These are phyloP conservation scores for Callipepla californica DNA, from an alignment of 2,113 vertebrate species.

Conservation along the genomic window DNA sequence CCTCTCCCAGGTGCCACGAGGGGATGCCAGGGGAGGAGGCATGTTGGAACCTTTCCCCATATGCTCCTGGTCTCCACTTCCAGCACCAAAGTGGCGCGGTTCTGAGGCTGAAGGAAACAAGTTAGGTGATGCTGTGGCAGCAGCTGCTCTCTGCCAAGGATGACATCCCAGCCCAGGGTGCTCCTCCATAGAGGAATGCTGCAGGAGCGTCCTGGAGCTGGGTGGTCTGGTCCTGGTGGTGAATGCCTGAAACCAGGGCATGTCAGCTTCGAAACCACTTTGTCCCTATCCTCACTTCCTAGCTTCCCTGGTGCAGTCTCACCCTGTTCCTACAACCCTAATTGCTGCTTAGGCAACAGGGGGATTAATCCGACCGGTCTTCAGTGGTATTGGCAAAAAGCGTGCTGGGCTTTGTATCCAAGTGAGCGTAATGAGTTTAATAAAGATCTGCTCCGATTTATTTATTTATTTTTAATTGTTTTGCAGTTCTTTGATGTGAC, in stretches of 20 bases:
- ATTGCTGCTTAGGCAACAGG: neutral
- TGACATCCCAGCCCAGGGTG: no score
- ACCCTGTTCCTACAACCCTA: neutral
- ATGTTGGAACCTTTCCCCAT: neutral
- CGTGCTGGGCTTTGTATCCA: fast-evolving
- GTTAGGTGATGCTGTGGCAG: neutral
- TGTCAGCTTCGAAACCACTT: no score
- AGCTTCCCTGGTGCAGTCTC: neutral
- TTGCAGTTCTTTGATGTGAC: neutral
- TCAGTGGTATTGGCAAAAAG: fast-evolving
- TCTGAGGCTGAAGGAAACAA: fast-evolving
- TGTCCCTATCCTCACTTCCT: no score
- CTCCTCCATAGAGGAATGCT: neutral
- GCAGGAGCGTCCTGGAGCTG: neutral
- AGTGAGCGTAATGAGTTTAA: fast-evolving
- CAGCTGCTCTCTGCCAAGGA: neutral
- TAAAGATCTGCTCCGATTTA: fast-evolving
- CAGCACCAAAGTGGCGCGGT: neutral
- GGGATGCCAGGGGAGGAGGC: neutral
- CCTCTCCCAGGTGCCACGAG: fast-evolving
- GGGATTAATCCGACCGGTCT: neutral
- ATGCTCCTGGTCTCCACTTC: fast-evolving
- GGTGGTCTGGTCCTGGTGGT: neutral
- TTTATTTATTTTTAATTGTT: neutral
- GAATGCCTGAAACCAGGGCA: neutral